phyloP scores from a whole-genome alignment of 1,140 invertebrate species.

The Limonius californicus region DNA sequence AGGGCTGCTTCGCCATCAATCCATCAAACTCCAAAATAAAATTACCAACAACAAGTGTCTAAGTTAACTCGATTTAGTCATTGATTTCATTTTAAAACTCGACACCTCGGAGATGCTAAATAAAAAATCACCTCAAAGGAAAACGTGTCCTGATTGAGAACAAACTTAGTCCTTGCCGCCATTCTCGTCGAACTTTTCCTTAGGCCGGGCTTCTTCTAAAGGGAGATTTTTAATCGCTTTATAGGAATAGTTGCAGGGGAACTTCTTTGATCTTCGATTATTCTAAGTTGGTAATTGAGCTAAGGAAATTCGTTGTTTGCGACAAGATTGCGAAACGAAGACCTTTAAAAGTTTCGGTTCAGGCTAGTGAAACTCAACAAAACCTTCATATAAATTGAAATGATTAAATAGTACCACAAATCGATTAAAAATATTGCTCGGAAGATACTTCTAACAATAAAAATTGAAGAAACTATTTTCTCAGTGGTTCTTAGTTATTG shows the following conservation, averaged over 20 bases:
- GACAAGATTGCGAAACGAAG: neutral
- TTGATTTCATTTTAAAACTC: conserved; percentile 25
- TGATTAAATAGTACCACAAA: no score
- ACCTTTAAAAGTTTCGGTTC: no score
- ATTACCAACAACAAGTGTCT: conserved; percentile 26
- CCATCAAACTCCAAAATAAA: conserved; percentile 16
- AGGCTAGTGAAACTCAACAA: no score
- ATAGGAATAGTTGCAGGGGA: neutral
- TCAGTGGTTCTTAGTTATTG: no score
- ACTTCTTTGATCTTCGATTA: conserved; percentile 17
- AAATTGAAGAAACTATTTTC: no score
- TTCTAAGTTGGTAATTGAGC: conserved; percentile 5
- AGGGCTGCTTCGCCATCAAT: conserved; percentile 4
- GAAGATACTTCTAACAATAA: no score
- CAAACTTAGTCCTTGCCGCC: neutral
- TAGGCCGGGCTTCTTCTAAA: neutral
- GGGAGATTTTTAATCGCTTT: neutral
- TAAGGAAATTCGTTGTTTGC: neutral
- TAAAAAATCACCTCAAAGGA: conserved; percentile 27
- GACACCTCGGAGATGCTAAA: conserved; percentile 24
- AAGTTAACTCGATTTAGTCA: conserved; percentile 25
- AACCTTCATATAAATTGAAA: no score
- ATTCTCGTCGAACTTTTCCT: neutral
- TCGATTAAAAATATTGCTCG: no score
- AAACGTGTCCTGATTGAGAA: conserved; percentile 27